Evolutionary conservation across 2,113 vertebrate genomes (phyloP).

Genomic region (Electrona antarctica): DNA sequence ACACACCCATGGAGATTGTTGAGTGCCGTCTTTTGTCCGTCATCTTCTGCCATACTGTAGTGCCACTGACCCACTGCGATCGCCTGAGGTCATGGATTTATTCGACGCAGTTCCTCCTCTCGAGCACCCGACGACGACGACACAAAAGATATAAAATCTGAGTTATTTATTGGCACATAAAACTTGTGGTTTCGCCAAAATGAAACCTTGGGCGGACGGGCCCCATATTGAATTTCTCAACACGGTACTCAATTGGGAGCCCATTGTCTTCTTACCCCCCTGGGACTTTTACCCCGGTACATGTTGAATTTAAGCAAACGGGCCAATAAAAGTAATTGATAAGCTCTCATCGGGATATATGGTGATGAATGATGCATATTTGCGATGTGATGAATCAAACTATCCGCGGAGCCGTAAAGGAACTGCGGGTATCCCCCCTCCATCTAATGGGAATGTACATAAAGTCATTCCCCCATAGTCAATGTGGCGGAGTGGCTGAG

Average conservation of each 20-base stretch:
- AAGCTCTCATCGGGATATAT: slow-evolving; percentile 64
- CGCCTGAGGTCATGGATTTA: slow-evolving; percentile 53
- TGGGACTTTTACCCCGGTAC: slow-evolving; percentile 38
- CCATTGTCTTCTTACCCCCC: slow-evolving; percentile 34
- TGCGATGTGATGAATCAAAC: slow-evolving; percentile 51
- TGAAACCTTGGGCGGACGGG: slow-evolving; percentile 56
- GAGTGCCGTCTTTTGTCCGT: slow-evolving; percentile 5
- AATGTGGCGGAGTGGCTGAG: slow-evolving; percentile 26
- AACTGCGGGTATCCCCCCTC: slow-evolving; percentile 9
- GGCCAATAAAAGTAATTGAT: slow-evolving; percentile 73
- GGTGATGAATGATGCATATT: slow-evolving; percentile 63
- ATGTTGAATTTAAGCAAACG: slow-evolving; percentile 55
- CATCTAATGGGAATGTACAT: slow-evolving; percentile 60
- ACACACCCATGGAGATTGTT: neutral
- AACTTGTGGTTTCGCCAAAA: slow-evolving; percentile 57
- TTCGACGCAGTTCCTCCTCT: slow-evolving; percentile 47
- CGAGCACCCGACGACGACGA: neutral
- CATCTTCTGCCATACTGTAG: slow-evolving; percentile 12
- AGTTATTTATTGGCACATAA: slow-evolving; percentile 67
- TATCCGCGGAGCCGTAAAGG: neutral
- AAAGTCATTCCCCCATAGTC: slow-evolving; percentile 50
- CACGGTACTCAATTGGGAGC: slow-evolving; percentile 37
- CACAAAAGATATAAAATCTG: slow-evolving; percentile 53
- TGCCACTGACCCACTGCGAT: slow-evolving; percentile 27
- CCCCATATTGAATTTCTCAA: slow-evolving; percentile 56